These are phyloP conservation scores for Cyclophora punctaria DNA, from an alignment of 2,888 invertebrate species.

Conservation along the genomic window DNA sequence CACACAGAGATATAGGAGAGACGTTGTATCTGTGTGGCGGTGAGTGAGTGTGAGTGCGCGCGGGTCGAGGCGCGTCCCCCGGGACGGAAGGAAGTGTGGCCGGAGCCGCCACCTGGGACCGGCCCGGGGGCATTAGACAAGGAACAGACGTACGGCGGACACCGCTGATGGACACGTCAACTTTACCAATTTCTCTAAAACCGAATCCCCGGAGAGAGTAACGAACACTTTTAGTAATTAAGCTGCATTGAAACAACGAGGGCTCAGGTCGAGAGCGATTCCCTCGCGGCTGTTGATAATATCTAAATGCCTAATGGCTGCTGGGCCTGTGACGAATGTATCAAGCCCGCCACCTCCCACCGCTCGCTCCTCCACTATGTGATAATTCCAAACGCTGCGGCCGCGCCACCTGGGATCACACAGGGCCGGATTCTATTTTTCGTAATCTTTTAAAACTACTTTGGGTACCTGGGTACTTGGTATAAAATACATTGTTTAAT, in stretches of 20 bases:
- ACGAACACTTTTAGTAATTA: constrained; percentile 71
- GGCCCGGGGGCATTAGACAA: constrained; percentile 38
- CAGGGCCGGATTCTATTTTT: constrained; percentile 50
- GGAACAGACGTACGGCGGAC: constrained; percentile 43
- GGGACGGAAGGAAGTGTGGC: constrained; percentile 69
- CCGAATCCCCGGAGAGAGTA: constrained; percentile 44
- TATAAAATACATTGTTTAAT: no score
- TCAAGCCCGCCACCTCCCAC: constrained; percentile 44
- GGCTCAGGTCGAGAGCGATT: constrained; percentile 66
- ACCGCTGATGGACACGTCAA: constrained; percentile 23
- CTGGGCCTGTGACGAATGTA: constrained; percentile 76
- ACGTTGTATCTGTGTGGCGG: constrained; percentile 23
- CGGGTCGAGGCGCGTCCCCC: constrained; percentile 57
- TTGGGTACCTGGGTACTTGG: no score
- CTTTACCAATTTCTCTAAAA: constrained; percentile 23
- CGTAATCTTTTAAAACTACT: constrained; percentile 3
- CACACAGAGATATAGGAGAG: constrained; percentile 2
- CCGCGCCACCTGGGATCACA: constrained; percentile 73
- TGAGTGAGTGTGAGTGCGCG: constrained; percentile 41
- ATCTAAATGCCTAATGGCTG: constrained; percentile 77
- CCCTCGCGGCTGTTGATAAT: constrained; percentile 68
- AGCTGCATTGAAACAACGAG: constrained; percentile 56
- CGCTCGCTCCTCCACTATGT: constrained; percentile 69
- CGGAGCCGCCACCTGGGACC: constrained; percentile 68
- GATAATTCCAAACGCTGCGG: constrained; percentile 76